Evolutionary conservation across 2,888 invertebrate species (phyloP), one percentile per base, ranked within the genome.

Genomic region (Cheilosia urbana): DNA sequence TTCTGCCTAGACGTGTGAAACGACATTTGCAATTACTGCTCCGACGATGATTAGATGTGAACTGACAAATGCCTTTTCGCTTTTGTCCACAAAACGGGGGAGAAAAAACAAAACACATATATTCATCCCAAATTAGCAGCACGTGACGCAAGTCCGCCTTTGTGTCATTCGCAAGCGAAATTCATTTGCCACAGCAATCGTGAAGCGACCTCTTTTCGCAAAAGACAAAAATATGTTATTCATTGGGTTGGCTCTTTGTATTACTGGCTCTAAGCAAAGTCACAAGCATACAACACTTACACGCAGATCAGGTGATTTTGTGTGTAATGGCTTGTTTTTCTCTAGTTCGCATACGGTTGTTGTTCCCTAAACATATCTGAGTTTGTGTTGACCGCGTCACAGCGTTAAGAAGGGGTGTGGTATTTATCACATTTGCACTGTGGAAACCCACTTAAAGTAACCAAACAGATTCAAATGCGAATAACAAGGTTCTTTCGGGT

Each of bases 251-350:
- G 37, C 37, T 34, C 37, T 34, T 34, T 9, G 34, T 2, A 11
- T 34, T 34, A 6, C 6, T 27, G 9, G n/a, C 13, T 19, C 19
- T 63, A 53, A 17, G 5, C 19, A n/a, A 34, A 63, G 30, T 13
- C 21, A 47, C 47, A 19, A 49, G 37, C 51, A 65, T 34, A 62
- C 27, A 62, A 34, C 9, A 30, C 19, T 9, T 9, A 30, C 9
- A 17, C 4, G 17, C 15, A 9, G 1, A 63, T 66, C 75, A 75
- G 75, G 65, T 75, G 75, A 49, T 66, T 21, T 37, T 37, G 19
- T 55, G 9, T 65, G 3, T 11, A 11, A 11, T 34, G 34, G 11
- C 34, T 13, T 45, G 47, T 47, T 9, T 13, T 21, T 51, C 15
- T 13, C 1, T 27, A 5, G 24, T 24, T 19, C 49, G 49, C 45